Base-by-base conservation (phyloP, 2,888 invertebrate species). In the Neoaliturus tenellus region DNA sequence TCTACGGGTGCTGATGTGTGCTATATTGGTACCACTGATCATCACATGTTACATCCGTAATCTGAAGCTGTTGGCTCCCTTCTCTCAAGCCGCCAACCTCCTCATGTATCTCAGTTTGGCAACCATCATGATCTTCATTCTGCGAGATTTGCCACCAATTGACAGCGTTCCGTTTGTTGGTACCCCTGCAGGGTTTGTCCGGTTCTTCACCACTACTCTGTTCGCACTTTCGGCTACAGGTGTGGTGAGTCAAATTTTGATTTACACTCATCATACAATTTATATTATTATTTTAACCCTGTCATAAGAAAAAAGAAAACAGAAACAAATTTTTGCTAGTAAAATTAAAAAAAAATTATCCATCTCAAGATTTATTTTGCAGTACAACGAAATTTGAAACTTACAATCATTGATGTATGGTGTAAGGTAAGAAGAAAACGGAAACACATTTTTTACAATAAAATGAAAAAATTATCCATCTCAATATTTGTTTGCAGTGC, bases 181-280 rank as follows among this genome's bases (percentile, higher is more conserved):
- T 0, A 85, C 88, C 0, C 88, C 87, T 85, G 80, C 81, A 35
- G 87, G 87, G 82, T 87, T 92, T 48, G 93, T 93, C 0, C 89
- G 93, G 8, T 94, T 92, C 88, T 93, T 94, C 89, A 93, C 93
- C 20, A 93, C 93, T 20, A 93, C 92, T 0, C 91, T 94, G 84
- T 94, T 93, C 89, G 92, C 94, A 0, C 93, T 94, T 88, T 94
- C 86, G 39, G 85, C 87, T 1, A 85, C 86, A 14, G 87, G 87
- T 33, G 85, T 87, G 85, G 87, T 86, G 33, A 84, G 87, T 84
- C n/a, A 48, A 2, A 51, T 51, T 51, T 48, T 51, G 4, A 44
- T 44, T n/a, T n/a, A n/a, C n/a, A n/a, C n/a, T n/a, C n/a, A n/a
- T n/a, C n/a, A n/a, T n/a, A n/a, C n/a, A n/a, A n/a, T n/a, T n/a